Percentiles rank a stretch among this genome's conserved stretches.
Conservation (phyloP, 1,140 invertebrate genomes). For the Homalodisca vitripennis region DNA sequence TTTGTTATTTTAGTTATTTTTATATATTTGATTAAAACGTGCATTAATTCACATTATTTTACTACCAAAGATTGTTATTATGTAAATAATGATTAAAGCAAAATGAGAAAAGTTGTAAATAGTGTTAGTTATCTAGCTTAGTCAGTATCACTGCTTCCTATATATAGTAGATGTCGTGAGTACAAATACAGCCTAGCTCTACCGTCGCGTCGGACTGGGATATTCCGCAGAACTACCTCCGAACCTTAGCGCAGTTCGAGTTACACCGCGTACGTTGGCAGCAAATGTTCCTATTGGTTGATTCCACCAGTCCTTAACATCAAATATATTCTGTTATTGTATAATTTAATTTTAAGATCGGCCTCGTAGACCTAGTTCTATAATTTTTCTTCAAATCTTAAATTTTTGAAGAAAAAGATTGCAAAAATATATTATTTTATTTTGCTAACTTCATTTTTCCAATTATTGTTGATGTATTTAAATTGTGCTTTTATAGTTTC, state of each 20-base stretch:
- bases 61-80: conserved; percentile 22
- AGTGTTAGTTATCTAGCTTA: background rate
- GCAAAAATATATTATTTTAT: no score
- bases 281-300: conserved; percentile 13
- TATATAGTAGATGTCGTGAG: conserved; percentile 7
- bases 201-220: background rate
- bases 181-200: background rate
- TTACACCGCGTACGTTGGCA: background rate
- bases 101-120: background rate
- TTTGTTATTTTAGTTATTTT: conserved; percentile 11
- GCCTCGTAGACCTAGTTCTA: no score
- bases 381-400: no score
- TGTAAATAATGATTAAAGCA: conserved; percentile 11
- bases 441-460: no score
- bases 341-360: no score
- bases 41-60: conserved; percentile 20
- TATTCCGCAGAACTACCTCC: conserved; percentile 8
- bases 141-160: conserved; percentile 4
- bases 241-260: background rate
- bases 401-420: no score
- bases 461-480: no score
- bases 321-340: no score
- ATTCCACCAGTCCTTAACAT: no score
- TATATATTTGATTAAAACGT: background rate
- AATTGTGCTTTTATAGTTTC: no score